Evolutionary conservation across 92 coral and sea anemone species (phyloP), one percentile per base, ranked within the genome.

Genomic region (Desmophyllum pertusum): DNA sequence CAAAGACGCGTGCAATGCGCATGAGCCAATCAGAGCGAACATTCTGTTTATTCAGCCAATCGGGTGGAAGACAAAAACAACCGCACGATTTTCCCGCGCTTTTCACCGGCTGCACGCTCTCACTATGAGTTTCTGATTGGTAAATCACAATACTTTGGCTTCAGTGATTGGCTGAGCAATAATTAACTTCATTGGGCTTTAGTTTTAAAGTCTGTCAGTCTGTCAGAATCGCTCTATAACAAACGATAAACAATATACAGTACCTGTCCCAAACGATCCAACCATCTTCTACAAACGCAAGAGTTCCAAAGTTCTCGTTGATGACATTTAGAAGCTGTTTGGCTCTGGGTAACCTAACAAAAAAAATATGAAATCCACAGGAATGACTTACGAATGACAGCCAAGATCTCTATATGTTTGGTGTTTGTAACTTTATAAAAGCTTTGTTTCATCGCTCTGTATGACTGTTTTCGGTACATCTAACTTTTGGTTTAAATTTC

Each of bases 221-320:
- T 46, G 10, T 46, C 1, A 17, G 0, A 66, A 35, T n/a, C 39
- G 21, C 21, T 1, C 13, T 1, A 66, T 14, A 15, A 0, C 41
- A 66, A 3, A 23, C 66, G 9, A n/a, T n/a, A n/a, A 21, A 6
- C 10, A 21, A 19, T 35, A 21, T 0, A 65, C 21, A 57, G 15
- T 78, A 96, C 98, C 98, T 94, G 98, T 35, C 98, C 98, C 65
- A 96, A 87, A 21, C 98, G 96, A 65, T 96, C 98, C 77, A 96
- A 55, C 98, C 99, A 96, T 76, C 98, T 86, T 40, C 89, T 87
- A 89, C 98, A 96, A 96, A 96, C 13, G 99, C 99, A 36, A 96
- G 91, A 59, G 99, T 96, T 19, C 99, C 97, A 87, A 96, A 96
- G 88, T 96, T 94, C 69, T 96, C 99, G 51, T 96, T 96, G 81